Evolutionary conservation across 1,140 invertebrate genomes (phyloP).

Genomic region (Idris sp.): DNA sequence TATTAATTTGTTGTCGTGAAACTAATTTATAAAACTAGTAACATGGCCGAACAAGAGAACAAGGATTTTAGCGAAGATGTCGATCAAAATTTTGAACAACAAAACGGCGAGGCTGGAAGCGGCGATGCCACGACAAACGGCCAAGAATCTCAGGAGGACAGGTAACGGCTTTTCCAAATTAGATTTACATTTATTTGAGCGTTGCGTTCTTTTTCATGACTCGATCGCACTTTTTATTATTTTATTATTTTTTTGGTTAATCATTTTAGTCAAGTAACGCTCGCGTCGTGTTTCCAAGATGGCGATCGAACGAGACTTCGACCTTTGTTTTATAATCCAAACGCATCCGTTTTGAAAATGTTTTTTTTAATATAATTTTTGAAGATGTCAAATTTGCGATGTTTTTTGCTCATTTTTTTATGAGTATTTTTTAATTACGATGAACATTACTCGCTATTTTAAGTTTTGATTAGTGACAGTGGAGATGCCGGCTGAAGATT

Average conservation of each 20-base stretch:
- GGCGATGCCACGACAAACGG: conserved; percentile 73
- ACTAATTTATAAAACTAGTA: conserved; percentile 21
- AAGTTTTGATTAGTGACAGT: too few relatives aligned
- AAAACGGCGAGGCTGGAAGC: conserved; percentile 75
- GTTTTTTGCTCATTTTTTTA: too few relatives aligned
- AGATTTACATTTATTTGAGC: neutral
- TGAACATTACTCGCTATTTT: too few relatives aligned
- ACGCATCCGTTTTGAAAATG: too few relatives aligned
- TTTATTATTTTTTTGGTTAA: neutral
- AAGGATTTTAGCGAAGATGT: conserved; percentile 78
- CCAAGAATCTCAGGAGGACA: conserved; percentile 76
- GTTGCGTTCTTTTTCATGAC: neutral
- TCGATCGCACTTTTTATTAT: neutral
- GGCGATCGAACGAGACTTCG: conserved; percentile 55
- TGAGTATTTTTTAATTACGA: too few relatives aligned
- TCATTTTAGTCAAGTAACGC: too few relatives aligned
- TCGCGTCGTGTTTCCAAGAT: conserved; percentile 68
- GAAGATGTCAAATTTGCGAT: too few relatives aligned
- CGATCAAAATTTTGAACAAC: conserved; percentile 76
- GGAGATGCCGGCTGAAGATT: conserved; percentile 43
- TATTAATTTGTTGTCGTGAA: too few relatives aligned
- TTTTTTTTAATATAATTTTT: too few relatives aligned
- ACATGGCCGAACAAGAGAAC: conserved; percentile 76
- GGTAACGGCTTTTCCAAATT: conserved; percentile 69
- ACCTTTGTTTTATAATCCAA: too few relatives aligned